These are phyloP conservation scores for Chalcis sispes DNA, from an alignment of 2,888 invertebrate genomes.

Conservation along the genomic window DNA sequence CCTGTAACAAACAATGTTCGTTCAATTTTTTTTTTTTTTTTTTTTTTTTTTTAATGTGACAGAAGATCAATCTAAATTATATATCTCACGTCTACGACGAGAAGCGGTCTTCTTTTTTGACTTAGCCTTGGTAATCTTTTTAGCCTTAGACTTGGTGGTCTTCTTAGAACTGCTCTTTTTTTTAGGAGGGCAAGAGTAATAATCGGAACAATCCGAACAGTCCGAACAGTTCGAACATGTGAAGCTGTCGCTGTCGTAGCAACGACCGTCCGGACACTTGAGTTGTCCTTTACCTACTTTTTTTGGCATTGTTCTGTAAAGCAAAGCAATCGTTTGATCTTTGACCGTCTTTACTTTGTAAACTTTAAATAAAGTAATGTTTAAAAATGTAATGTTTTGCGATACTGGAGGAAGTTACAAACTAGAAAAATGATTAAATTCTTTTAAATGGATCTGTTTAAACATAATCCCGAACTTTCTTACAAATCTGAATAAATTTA, in stretches of 20 bases:
- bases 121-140: background rate
- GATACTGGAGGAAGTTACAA: too few relatives aligned
- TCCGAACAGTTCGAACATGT: constrained; percentile 14
- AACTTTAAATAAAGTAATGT: too few relatives aligned
- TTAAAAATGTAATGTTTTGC: too few relatives aligned
- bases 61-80: background rate
- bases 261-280: background rate
- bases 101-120: constrained; percentile 26
- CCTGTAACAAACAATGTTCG: background rate
- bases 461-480: too few relatives aligned
- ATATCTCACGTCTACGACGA: constrained; percentile 12
- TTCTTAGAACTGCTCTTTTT: constrained; percentile 21
- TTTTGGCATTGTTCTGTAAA: constrained; percentile 17
- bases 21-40: background rate
- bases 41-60: background rate
- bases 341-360: too few relatives aligned
- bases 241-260: constrained; percentile 44
- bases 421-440: too few relatives aligned
- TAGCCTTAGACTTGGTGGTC: constrained; percentile 3
- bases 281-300: background rate
- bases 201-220: constrained; percentile 55
- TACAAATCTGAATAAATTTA: too few relatives aligned
- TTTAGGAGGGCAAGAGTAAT: constrained; percentile 50
- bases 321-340: too few relatives aligned
- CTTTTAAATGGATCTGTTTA: too few relatives aligned